Percentiles rank a stretch among this genome's conserved stretches.
Conservation (phyloP, 1,140 invertebrate species). For the Prorops nasuta region DNA sequence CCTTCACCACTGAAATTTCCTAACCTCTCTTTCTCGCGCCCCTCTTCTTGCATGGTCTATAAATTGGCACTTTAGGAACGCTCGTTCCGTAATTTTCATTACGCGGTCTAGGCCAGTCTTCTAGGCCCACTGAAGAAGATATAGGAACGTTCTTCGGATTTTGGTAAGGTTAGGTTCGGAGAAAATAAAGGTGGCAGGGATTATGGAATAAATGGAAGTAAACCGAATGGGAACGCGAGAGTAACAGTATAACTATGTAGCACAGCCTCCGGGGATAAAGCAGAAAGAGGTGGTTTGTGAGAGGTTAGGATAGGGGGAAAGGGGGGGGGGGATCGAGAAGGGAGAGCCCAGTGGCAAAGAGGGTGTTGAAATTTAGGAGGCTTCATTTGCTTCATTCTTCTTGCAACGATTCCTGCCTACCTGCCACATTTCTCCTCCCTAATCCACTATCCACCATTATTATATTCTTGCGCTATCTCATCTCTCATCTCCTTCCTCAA, state of each 20-base stretch:
- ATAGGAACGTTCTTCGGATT: too few relatives aligned
- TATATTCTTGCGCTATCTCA: constrained; percentile 11
- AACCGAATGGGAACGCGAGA: too few relatives aligned
- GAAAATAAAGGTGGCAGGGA: not conserved
- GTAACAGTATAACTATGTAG: not conserved
- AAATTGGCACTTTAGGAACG: too few relatives aligned
- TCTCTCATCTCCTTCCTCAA: not conserved
- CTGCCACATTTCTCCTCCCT: constrained; percentile 21
- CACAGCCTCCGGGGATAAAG: not conserved
- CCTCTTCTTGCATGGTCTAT: too few relatives aligned
- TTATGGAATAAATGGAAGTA: not conserved
- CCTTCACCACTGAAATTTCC: too few relatives aligned
- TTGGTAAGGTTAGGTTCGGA: not conserved
- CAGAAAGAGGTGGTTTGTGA: constrained; percentile 2
- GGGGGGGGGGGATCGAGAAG: not conserved
- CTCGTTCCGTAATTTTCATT: too few relatives aligned
- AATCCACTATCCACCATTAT: too few relatives aligned
- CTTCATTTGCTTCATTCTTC: constrained; percentile 54
- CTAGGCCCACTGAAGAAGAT: too few relatives aligned
- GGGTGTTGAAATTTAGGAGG: constrained; percentile 51
- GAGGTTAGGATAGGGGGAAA: constrained; percentile 7
- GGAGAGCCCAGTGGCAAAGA: constrained; percentile 20
- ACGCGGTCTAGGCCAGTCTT: too few relatives aligned
- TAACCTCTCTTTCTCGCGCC: too few relatives aligned
- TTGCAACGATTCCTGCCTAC: constrained; percentile 13